Base-by-base conservation (phyloP, 2,797 vertebrate species). In the Phalanger gymnotis region DNA sequence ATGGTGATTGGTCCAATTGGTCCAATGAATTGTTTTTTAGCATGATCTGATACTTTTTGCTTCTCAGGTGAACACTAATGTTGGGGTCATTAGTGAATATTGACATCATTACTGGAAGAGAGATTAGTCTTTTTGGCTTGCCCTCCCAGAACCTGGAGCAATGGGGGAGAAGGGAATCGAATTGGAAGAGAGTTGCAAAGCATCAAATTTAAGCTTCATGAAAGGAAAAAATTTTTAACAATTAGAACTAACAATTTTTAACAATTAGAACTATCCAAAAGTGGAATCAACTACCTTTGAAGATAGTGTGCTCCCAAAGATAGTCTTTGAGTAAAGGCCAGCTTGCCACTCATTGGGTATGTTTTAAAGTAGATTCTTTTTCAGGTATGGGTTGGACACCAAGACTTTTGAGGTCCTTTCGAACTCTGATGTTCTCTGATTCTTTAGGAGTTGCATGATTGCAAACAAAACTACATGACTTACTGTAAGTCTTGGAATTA, bases 1-100 rank as follows among this genome's bases (percentile, higher is more conserved):
- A 81, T 56, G n/a, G 96, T 0, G 22, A 98, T 98, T 96, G 97
- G 92, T 97, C 98, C 97, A 98, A 98, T 98, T 97, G n/a, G n/a
- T n/a, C n/a, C n/a, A n/a, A n/a, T 95, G 93, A 93, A 96, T 55
- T 96, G 91, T 97, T 97, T 54, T 96, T 92, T 89, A 94, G 90
- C 47, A 47, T 91, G 40, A 57, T 93, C 96, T 96, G 96, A 97
- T 96, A 96, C 96, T 98, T 98, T 96, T 97, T 98, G 96, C 96
- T 94, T 96, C 96, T 97, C 61, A 47, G 96, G 57, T 5, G 91
- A 92, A 91, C 94, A 10, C 93, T 96, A 9, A 96, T 0, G 0
- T 54, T 56, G 92, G 90, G 90, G 54, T 91, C 93, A 90, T 54
- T 90, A 55, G 55, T 73, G 66, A 73, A n/a, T 73, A 40, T 16